Percentiles rank a stretch among this genome's conserved stretches.
phyloP scores from a whole-genome alignment of 2,888 invertebrate genomes.

The Tupiocoris notatus region DNA sequence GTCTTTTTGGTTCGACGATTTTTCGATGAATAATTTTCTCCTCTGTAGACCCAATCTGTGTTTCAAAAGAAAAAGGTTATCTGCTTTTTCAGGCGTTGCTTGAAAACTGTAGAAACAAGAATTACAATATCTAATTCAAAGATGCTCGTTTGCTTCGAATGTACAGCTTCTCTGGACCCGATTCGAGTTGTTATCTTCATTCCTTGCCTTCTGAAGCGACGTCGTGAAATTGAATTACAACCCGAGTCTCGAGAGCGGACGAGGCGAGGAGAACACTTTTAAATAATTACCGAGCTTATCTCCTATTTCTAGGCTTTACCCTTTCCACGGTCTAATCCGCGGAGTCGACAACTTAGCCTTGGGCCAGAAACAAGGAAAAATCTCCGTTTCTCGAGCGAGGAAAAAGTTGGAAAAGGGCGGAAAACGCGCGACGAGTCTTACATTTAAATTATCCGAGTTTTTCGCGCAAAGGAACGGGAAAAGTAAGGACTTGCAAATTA shows the following conservation, averaged over 20 bases:
- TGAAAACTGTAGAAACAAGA: neutral
- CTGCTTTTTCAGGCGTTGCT: neutral
- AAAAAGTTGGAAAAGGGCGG: conserved; percentile 6
- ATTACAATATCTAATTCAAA: conserved; percentile 22
- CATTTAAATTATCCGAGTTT: conserved; percentile 34
- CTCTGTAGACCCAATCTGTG: too few relatives aligned
- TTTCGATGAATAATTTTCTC: too few relatives aligned
- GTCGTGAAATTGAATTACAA: conserved; percentile 32
- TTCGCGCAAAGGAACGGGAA: neutral
- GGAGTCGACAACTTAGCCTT: neutral
- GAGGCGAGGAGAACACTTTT: conserved; percentile 23
- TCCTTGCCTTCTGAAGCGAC: neutral
- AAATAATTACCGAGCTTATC: conserved; percentile 42
- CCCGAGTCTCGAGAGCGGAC: neutral
- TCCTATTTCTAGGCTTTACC: conserved; percentile 24
- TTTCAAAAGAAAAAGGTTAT: too few relatives aligned
- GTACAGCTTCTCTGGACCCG: neutral
- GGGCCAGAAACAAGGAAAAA: neutral
- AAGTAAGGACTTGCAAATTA: conserved; percentile 30
- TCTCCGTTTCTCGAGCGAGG: conserved; percentile 13
- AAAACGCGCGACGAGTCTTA: conserved; percentile 7
- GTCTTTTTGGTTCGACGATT: too few relatives aligned
- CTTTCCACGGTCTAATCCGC: neutral
- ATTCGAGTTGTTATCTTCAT: conserved; percentile 16
- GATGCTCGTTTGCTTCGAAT: neutral